Percentiles rank a stretch among this genome's conserved stretches.
Evolutionary conservation across 2,113 vertebrate species (phyloP).

Genomic region (Epinephelus lanceolatus): DNA sequence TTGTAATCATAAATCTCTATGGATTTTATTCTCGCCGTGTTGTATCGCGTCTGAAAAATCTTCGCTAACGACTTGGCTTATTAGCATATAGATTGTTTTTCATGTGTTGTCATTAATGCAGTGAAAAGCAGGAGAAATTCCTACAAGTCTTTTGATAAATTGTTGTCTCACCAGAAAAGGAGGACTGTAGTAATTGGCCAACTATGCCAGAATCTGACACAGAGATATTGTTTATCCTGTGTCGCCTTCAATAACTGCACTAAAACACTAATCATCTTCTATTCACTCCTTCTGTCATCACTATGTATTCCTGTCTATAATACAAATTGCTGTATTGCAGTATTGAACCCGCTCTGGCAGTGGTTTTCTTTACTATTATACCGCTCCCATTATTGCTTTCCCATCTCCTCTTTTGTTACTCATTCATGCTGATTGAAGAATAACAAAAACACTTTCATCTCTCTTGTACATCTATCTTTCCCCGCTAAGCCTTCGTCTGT

Average conservation of each 20-base stretch:
- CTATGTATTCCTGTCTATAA: constrained; percentile 1
- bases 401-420: constrained; percentile 41
- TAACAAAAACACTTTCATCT: constrained; percentile 10
- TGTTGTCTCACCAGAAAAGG: constrained; percentile 1
- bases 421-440: constrained; percentile 21
- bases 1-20: neutral
- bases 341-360: neutral
- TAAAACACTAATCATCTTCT: constrained; percentile 20
- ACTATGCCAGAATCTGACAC: constrained; percentile 4
- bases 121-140: constrained; percentile 17
- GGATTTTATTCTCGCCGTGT: neutral
- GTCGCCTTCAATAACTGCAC: constrained; percentile 14
- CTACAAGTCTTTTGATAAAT: neutral
- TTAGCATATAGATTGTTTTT: constrained; percentile 16
- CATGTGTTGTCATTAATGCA: neutral
- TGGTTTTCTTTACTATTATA: constrained; percentile 13
- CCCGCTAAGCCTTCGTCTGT: neutral
- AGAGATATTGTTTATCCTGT: constrained; percentile 8
- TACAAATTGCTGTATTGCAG: constrained; percentile 20
- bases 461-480: constrained; percentile 7
- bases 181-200: neutral
- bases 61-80: neutral
- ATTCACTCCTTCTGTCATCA: constrained; percentile 13
- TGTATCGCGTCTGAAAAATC: neutral
- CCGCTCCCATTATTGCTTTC: constrained; percentile 20